phyloP scores from a whole-genome alignment of 2,797 vertebrate species.

The Chloroceryle inda region DNA sequence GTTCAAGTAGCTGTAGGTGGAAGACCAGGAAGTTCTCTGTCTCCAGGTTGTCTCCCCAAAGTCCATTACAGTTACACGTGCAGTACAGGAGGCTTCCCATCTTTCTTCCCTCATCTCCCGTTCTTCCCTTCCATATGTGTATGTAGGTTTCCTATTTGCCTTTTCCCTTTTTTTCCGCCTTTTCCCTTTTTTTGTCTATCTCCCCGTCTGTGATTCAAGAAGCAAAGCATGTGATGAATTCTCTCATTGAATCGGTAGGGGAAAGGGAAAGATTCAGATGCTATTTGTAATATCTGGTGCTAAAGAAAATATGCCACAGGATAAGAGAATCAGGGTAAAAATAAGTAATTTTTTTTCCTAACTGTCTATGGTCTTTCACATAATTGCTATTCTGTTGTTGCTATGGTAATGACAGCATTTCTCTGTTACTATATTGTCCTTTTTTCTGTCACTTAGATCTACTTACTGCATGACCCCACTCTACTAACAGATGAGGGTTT shows the following conservation, averaged over 20 bases:
- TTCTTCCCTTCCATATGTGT: background rate
- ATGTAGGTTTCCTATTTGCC: background rate
- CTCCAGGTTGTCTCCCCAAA: background rate
- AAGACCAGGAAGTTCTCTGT: background rate
- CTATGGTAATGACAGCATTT: background rate
- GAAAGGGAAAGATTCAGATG: background rate
- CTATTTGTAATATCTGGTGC: background rate
- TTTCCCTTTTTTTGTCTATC: background rate
- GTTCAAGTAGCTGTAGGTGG: background rate
- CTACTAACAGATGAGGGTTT: background rate
- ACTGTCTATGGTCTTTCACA: background rate
- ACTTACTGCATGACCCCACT: background rate
- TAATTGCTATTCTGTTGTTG: background rate
- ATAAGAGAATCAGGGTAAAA: background rate
- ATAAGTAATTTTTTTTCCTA: background rate
- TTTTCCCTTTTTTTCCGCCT: background rate
- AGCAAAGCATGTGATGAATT: background rate
- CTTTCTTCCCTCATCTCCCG: background rate
- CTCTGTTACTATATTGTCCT: background rate
- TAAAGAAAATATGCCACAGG: background rate
- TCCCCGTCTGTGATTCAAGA: background rate
- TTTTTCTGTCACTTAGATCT: background rate
- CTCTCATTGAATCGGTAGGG: background rate
- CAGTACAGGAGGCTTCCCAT: background rate
- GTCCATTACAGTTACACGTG: rapidly evolving